Evolutionary conservation across 2,113 vertebrate species (phyloP).

Genomic region (Chelonoidis abingdonii): DNA sequence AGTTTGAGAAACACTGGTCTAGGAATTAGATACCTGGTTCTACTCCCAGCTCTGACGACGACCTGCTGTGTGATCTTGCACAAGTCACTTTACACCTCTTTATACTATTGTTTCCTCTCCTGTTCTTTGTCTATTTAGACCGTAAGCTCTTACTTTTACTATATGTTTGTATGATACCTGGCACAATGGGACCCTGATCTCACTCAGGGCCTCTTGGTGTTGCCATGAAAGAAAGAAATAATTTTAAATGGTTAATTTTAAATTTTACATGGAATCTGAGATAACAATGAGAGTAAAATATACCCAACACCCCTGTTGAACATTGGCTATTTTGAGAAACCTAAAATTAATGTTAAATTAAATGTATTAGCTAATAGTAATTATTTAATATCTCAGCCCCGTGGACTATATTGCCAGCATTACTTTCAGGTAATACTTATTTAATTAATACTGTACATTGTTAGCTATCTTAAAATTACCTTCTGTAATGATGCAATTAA

Average conservation of each 20-base stretch:
- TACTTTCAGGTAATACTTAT: neutral
- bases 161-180: neutral
- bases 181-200: neutral
- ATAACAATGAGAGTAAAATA: neutral
- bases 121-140: neutral
- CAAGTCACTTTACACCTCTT: neutral
- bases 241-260: neutral
- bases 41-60: neutral
- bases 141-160: neutral
- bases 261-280: neutral
- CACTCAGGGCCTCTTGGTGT: neutral
- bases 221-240: neutral
- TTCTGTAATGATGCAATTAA: neutral
- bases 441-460: neutral
- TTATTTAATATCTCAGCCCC: neutral
- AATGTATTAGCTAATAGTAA: neutral
- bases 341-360: neutral
- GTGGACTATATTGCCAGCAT: neutral
- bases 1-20: no score
- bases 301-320: neutral
- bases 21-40: neutral
- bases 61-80: neutral
- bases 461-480: conserved; percentile 12
- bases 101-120: neutral
- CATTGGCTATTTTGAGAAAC: neutral